phyloP scores from a whole-genome alignment of 2,797 vertebrate species.

The Prionace glauca region DNA sequence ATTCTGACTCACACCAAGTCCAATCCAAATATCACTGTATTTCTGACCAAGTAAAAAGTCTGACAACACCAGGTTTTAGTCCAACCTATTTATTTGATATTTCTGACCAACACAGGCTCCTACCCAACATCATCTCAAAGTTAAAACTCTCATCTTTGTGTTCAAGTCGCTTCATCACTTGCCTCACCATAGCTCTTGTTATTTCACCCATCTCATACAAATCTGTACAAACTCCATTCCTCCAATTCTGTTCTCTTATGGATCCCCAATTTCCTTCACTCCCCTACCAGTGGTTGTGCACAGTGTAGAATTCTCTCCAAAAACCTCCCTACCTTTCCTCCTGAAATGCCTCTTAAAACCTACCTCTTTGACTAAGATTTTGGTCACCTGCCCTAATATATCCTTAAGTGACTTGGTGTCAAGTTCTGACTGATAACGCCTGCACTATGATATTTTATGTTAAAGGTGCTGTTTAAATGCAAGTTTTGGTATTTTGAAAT shows the following conservation, averaged over 20 bases:
- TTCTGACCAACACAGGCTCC: background rate
- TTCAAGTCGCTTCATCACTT: background rate
- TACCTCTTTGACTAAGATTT: background rate
- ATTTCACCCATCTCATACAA: background rate
- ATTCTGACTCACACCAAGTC: background rate
- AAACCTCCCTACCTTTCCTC: background rate
- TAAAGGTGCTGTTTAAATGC: background rate
- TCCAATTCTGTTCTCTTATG: background rate
- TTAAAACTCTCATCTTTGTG: background rate
- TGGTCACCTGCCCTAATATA: background rate
- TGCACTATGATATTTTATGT: too few relatives aligned
- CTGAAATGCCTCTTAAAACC: background rate
- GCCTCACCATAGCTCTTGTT: background rate
- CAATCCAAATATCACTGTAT: background rate
- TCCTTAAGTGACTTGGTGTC: background rate
- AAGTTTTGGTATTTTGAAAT: background rate
- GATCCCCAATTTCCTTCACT: background rate
- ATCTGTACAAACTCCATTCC: background rate
- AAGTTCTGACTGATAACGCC: background rate
- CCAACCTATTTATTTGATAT: too few relatives aligned
- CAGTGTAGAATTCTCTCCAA: background rate
- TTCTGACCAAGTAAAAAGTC: too few relatives aligned
- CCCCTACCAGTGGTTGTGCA: too few relatives aligned
- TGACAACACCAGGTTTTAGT: too few relatives aligned
- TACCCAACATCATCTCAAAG: background rate